Base-by-base conservation (phyloP, 2,797 vertebrate species). In the Semaprochilodus insignis region DNA sequence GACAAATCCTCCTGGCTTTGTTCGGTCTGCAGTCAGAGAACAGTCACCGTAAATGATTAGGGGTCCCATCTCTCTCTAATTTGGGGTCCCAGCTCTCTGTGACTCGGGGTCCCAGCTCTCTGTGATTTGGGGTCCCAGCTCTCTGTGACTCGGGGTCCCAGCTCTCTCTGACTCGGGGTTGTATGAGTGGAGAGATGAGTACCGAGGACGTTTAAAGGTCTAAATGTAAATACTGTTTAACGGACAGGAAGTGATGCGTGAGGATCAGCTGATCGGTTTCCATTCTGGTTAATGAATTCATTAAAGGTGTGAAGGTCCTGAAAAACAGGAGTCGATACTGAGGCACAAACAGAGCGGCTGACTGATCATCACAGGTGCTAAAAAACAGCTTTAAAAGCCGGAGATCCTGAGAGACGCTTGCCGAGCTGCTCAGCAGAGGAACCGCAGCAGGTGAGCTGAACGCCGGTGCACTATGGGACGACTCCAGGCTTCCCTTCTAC, bases 361-460 rank as follows among this genome's bases (percentile, higher is more conserved):
- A 93, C 63, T 86, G 85, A 87, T 90, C 84, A 93, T 84, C 17
- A 17, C 36, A 94, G 90, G 93, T 94, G 94, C 93, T 81, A 74
- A 94, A 93, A 92, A 94, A 86, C 62, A 90, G 55, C 15, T 60
- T 73, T 69, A 78, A 14, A 34, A 59, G 65, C 15, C 6, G 36
- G 34, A 10, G 19, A 34, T 55, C 16, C 63, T 17, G 62, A 59
- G 52, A 73, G 7, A 67, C 10, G 3, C 54, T n/a, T 36, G 36
- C 25, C 66, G 60, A 77, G 59, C 48, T 13, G 73, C 44, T n/a
- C 25, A 48, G 44, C 44, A 2, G 44, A 7, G 1, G 10, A 74
- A 5, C 21, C 15, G 4, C 6, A 19, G 21, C 25, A 77, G 48
- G 79, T 23, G 40, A 81, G 40, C 21, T 16, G 23, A 27, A 23